Percentiles rank a stretch among this genome's conserved stretches.
Evolutionary conservation across 64 coral and sea anemone species (phyloP).

Genomic region (Dendrophyllia cribrosa): DNA sequence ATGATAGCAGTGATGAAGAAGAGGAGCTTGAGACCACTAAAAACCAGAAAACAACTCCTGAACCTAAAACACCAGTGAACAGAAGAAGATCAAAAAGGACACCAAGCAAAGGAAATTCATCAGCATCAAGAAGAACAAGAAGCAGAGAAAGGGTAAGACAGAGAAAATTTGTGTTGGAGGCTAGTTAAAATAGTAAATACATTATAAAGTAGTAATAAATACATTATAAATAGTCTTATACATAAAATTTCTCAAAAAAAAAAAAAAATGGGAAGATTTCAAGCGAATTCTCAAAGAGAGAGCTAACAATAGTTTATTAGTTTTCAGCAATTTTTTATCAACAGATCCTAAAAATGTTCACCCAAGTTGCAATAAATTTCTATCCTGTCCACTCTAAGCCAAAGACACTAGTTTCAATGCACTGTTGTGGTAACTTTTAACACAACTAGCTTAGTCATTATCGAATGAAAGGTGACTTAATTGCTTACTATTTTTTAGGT

Average conservation of each 20-base stretch:
- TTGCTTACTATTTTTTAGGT: not conserved
- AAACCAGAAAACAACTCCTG: not conserved
- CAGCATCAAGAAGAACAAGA: not conserved
- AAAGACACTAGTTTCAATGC: too few relatives aligned
- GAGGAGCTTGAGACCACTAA: constrained; percentile 1
- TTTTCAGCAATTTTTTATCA: too few relatives aligned
- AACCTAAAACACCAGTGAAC: not conserved
- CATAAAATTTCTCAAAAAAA: too few relatives aligned
- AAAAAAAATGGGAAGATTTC: too few relatives aligned
- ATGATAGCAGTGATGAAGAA: constrained; percentile 61
- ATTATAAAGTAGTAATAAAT: not conserved
- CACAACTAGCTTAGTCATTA: too few relatives aligned
- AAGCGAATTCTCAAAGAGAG: too few relatives aligned
- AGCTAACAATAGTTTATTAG: too few relatives aligned
- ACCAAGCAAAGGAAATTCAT: not conserved
- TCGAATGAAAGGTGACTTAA: not conserved
- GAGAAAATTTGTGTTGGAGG: not conserved
- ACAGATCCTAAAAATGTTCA: too few relatives aligned
- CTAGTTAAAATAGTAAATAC: not conserved
- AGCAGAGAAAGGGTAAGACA: constrained; percentile 4
- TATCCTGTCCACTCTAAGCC: too few relatives aligned
- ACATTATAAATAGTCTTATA: too few relatives aligned
- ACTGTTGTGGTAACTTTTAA: too few relatives aligned
- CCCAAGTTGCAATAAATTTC: too few relatives aligned
- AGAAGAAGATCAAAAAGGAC: not conserved